Evolutionary conservation across 2,888 invertebrate species (phyloP), one percentile per base, ranked within the genome.

Genomic region (Cynaeus angustus): DNA sequence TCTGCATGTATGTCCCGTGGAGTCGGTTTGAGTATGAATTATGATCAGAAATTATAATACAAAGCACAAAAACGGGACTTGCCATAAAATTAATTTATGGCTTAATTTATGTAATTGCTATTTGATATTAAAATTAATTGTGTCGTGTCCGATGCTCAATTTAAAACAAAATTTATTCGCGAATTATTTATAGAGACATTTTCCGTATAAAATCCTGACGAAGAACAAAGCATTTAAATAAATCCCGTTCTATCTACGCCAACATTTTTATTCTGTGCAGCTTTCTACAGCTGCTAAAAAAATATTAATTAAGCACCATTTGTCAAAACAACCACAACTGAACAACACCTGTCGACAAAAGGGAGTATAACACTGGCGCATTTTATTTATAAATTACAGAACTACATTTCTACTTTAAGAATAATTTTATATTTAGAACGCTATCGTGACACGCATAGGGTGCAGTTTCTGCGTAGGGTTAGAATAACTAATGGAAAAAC

Each of bases 121-220:
- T 56, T 10, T 38, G 56, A 43, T 41, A 43, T 43, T 56, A 56
- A 56, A 56, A 56, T 56, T 56, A 56, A 41, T 55, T 55, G 16
- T 37, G 9, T 33, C n/a, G 16, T 28, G 12, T 50, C 13, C 50
- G 28, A 26, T 50, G 10, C 21, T n/a, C 50, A 12, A 50, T 50
- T 50, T 50, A 30, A 50, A 50, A 21, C 21, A 21, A 21, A 21
- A 21, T 21, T 3, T 3, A 50, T 28, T 50, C 4, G n/a, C 13
- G 16, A 16, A 9, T 50, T 30, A 12, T 12, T 50, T 50, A n/a
- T 50, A 3, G 16, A 50, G 16, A 9, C 21, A 28, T 50, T 50
- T 16, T 5, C 21, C 10, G n/a, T 50, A 28, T n/a, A 10, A 28
- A 28, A 50, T 7, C 30, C 4, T 10, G 28, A 1, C 9, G n/a